These are phyloP conservation scores for Trematomus bernacchii DNA, from an alignment of 2,797 vertebrate genomes.

Conservation along the genomic window DNA sequence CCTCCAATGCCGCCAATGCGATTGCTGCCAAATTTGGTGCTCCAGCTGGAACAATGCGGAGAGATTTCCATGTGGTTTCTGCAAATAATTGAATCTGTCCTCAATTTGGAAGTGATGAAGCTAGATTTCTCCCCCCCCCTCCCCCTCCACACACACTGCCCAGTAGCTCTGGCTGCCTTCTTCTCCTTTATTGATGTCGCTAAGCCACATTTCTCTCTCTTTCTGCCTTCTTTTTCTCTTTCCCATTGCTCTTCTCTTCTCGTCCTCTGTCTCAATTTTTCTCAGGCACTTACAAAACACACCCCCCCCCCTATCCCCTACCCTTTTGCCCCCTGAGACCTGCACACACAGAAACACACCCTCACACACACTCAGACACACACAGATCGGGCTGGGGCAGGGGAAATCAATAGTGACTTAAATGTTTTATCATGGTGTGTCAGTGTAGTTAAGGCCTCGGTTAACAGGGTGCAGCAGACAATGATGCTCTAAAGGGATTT, in stretches of 20 bases:
- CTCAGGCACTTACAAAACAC: constrained; percentile 53
- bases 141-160: constrained; percentile 7
- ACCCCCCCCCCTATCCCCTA: neutral
- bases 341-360: constrained; percentile 19
- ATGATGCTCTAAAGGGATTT: constrained; percentile 64
- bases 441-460: constrained; percentile 79
- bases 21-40: constrained; percentile 86
- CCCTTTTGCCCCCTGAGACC: constrained; percentile 54
- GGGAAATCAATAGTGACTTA: constrained; percentile 83
- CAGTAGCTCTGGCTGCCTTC: constrained; percentile 28
- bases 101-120: constrained; percentile 86
- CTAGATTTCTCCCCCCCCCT: constrained; percentile 57
- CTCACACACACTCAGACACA: constrained; percentile 26
- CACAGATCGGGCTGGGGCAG: constrained; percentile 33
- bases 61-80: constrained; percentile 84
- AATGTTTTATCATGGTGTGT: constrained; percentile 83
- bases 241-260: constrained; percentile 46
- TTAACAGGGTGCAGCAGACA: constrained; percentile 69
- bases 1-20: constrained; percentile 81
- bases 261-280: constrained; percentile 67
- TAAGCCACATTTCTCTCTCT: constrained; percentile 41
- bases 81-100: constrained; percentile 87
- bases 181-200: constrained; percentile 38
- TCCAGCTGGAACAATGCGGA: constrained; percentile 83
- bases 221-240: constrained; percentile 33